phyloP scores from a whole-genome alignment of 2,113 vertebrate genomes.

The Tor tambroides region DNA sequence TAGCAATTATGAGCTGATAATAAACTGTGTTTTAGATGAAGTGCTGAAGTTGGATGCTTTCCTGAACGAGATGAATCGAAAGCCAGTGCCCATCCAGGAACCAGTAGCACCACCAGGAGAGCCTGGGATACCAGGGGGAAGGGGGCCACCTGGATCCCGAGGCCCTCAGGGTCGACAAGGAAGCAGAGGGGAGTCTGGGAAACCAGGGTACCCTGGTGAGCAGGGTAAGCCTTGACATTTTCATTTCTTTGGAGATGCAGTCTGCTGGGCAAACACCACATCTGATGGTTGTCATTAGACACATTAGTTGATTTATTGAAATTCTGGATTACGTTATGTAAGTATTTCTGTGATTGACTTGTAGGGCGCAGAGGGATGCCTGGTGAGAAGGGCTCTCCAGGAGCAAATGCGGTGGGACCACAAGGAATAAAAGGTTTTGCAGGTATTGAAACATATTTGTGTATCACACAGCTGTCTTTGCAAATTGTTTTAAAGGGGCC shows the following conservation, averaged over 20 bases:
- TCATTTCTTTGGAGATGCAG: not conserved
- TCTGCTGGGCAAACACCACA: not conserved
- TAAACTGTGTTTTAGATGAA: constrained; percentile 77
- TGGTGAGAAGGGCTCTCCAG: constrained; percentile 70
- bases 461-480: not conserved
- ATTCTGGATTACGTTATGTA: not conserved
- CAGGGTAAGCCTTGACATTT: constrained; percentile 74
- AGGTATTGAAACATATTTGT: constrained; percentile 64
- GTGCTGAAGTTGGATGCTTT: constrained; percentile 85
- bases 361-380: constrained; percentile 69
- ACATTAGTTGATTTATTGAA: not conserved
- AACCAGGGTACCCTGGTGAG: constrained; percentile 80
- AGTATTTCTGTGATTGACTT: not conserved
- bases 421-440: constrained; percentile 73
- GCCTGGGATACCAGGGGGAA: constrained; percentile 79
- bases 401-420: constrained; percentile 70
- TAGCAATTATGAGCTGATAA: not conserved
- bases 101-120: constrained; percentile 79
- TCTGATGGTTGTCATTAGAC: not conserved
- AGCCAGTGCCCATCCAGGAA: constrained; percentile 84
- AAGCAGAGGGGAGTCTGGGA: constrained; percentile 72
- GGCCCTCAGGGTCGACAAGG: constrained; percentile 77
- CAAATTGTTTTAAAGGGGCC: not conserved
- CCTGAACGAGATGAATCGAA: constrained; percentile 80
- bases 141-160: constrained; percentile 72